Conservation (phyloP, 1,140 invertebrate species). For the Cyclina sinensis region DNA sequence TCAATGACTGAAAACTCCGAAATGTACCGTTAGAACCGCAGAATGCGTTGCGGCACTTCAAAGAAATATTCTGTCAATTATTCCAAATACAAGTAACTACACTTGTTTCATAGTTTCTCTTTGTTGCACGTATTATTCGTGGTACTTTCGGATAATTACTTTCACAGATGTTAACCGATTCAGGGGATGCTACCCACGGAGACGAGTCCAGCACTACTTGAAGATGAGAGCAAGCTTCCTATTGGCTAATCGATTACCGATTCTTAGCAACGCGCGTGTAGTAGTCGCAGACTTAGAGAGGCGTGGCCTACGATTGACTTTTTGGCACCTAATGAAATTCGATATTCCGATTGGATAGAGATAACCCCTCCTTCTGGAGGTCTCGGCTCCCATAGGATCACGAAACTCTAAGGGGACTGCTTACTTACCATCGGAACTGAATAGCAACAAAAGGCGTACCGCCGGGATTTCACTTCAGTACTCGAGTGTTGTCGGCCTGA, state of each 20-base stretch:
- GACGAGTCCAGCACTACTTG: constrained; percentile 47
- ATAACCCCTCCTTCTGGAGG: constrained; percentile 68
- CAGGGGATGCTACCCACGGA: constrained; percentile 60
- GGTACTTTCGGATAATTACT: constrained; percentile 64
- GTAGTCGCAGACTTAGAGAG: constrained; percentile 62
- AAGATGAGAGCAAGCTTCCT: constrained; percentile 53
- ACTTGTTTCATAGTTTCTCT: constrained; percentile 63
- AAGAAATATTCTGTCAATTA: constrained; percentile 49
- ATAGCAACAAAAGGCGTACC: constrained; percentile 85
- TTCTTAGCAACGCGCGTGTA: constrained; percentile 33
- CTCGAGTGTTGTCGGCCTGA: constrained; percentile 71
- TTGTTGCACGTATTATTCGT: constrained; percentile 60
- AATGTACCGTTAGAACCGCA: constrained; percentile 41
- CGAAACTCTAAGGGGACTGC: constrained; percentile 74
- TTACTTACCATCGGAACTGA: constrained; percentile 79
- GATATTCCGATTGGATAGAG: constrained; percentile 74
- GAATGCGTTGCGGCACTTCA: constrained; percentile 30
- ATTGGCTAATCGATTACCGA: constrained; percentile 73
- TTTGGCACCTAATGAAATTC: constrained; percentile 61
- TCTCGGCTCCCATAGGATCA: constrained; percentile 75
- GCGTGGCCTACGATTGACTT: constrained; percentile 67
- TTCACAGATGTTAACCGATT: constrained; percentile 62
- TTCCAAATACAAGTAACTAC: constrained; percentile 64
- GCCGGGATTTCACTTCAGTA: constrained; percentile 81
- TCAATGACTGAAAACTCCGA: constrained; percentile 6